phyloP scores from a whole-genome alignment of 1,140 invertebrate genomes.

The Drosophila aff. region DNA sequence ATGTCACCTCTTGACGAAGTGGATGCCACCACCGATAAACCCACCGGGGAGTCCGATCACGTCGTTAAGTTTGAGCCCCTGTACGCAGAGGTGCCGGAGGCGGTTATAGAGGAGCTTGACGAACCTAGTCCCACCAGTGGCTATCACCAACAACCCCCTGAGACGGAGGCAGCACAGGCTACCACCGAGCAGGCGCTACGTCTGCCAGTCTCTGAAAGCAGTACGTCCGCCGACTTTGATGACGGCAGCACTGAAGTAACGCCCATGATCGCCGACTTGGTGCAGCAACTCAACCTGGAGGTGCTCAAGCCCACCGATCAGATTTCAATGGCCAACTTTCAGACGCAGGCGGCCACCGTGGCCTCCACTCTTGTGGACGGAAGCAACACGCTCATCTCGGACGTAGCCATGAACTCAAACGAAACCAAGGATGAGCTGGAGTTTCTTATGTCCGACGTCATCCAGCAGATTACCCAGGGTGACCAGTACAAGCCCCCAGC shows the following conservation, averaged over 20 bases:
- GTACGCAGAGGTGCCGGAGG: constrained; percentile 52
- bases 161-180: background rate
- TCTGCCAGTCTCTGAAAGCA: constrained; percentile 59
- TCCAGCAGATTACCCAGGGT: constrained; percentile 70
- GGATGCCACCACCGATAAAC: constrained; percentile 35
- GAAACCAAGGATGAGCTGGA: constrained; percentile 79
- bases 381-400: constrained; percentile 54
- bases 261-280: constrained; percentile 72
- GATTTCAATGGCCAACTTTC: constrained; percentile 83
- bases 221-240: constrained; percentile 17
- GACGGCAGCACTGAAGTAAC: constrained; percentile 67
- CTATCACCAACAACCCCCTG: background rate
- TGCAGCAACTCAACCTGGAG: constrained; percentile 76
- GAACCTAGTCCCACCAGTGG: constrained; percentile 17
- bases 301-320: constrained; percentile 73
- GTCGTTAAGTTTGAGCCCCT: constrained; percentile 60
- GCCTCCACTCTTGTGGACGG: constrained; percentile 83
- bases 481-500: constrained; percentile 18
- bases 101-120: constrained; percentile 34
- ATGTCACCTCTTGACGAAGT: constrained; percentile 46
- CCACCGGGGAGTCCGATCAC: constrained; percentile 30
- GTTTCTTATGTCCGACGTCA: constrained; percentile 78
- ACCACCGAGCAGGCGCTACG: constrained; percentile 47
- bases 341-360: constrained; percentile 84
- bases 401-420: constrained; percentile 70